phyloP scores from a whole-genome alignment of 2,888 invertebrate species.

The Ectobius pallidus region DNA sequence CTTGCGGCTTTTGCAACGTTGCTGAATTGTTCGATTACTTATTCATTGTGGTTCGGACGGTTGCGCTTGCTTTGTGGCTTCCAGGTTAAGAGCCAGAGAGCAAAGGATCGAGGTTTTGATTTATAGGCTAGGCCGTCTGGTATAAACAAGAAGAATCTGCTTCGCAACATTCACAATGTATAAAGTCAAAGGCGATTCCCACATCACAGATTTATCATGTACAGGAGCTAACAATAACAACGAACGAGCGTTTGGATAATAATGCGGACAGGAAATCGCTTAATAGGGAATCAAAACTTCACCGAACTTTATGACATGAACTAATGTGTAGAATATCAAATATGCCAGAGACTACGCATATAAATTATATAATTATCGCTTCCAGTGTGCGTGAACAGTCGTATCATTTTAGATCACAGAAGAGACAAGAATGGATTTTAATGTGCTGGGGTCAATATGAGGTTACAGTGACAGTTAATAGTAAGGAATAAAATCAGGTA shows the following conservation, averaged over 20 bases:
- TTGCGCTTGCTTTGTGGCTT: conserved; percentile 27
- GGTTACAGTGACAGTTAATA: too few relatives aligned
- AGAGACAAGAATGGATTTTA: too few relatives aligned
- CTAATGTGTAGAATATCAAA: too few relatives aligned
- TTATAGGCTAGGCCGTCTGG: conserved; percentile 21
- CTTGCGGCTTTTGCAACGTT: conserved; percentile 17
- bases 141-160: conserved; percentile 12
- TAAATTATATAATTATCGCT: too few relatives aligned
- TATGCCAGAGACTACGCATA: too few relatives aligned
- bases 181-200: conserved; percentile 28
- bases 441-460: too few relatives aligned
- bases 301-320: background rate
- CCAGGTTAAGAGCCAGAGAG: conserved; percentile 27
- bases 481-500: too few relatives aligned
- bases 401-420: too few relatives aligned
- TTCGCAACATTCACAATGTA: background rate
- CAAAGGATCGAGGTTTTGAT: conserved; percentile 26
- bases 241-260: background rate
- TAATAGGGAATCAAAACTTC: background rate
- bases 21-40: conserved; percentile 32
- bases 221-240: background rate
- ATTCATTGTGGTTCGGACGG: conserved; percentile 33
- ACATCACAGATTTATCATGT: conserved; percentile 29
- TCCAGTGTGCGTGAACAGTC: too few relatives aligned
- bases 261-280: background rate